Base-by-base conservation (phyloP, 2,888 invertebrate genomes). In the Teleogryllus oceanicus region DNA sequence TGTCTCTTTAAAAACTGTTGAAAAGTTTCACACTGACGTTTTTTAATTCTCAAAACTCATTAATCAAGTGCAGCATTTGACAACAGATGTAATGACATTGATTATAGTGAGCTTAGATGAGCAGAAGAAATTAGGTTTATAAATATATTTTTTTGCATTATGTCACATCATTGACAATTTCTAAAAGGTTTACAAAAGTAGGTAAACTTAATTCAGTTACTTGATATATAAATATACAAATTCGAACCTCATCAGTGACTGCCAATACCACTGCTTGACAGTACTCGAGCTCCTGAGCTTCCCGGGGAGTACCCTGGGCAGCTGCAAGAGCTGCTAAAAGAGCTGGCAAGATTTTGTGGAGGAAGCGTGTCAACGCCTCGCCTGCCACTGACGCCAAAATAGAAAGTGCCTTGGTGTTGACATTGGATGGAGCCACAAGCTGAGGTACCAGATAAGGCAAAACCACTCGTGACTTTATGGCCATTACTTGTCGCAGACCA, bases 401-500 rank as follows among this genome's bases (percentile, higher is more conserved):
- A 0, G 98, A 95, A 80, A 99, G 89, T 0, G 98, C 98, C 88
- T 96, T 94, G 18, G 98, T 95, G 88, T 98, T 97, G 11, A 96
- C 94, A 13, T 80, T 79, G 24, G 96, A 96, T 11, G 92, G 91
- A 11, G 93, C 92, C 0, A 96, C 97, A 85, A 99, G 89, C 88
- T 97, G 95, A 5, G 99, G 99, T 82, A 99, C 94, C 82, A 99
- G 91, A 88, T 98, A 98, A 1, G 99, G 99, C 83, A 99, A 89
- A 80, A 99, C 98, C 0, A 97, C 97, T 84, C 96, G 91, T 0
- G 97, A 96, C 88, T 98, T 99, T 81, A 98, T 95, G 18, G 96
- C 94, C 96, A 99, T 97, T 75, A 99, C 96, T 90, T 98, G 98
- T 81, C 96, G 92, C 83, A 99, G 90, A 24, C 99, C 99, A 87